phyloP scores from a whole-genome alignment of 2,888 invertebrate genomes.

The Holacanthella duospinosa region DNA sequence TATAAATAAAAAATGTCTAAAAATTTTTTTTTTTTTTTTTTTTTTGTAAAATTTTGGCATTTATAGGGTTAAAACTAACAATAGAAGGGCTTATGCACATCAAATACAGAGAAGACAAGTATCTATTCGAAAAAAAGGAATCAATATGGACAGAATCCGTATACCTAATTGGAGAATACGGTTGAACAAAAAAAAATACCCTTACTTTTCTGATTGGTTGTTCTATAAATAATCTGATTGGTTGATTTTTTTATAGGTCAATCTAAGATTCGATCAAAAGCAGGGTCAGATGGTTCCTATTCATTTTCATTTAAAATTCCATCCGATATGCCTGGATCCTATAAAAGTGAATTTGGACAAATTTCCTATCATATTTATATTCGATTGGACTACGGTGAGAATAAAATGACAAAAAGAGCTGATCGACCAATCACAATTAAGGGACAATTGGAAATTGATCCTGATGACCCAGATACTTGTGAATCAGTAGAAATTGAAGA shows the following conservation, averaged over 20 bases:
- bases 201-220: neutral
- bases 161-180: neutral
- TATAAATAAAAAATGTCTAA: no score
- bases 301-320: constrained; percentile 2
- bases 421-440: constrained; percentile 3
- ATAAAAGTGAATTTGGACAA: neutral
- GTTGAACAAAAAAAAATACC: neutral
- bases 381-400: constrained; percentile 3
- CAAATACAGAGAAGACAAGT: neutral
- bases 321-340: neutral
- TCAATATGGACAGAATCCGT: neutral
- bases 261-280: neutral
- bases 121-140: neutral
- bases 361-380: neutral
- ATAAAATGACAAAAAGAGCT: constrained; percentile 3
- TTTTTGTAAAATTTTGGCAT: neutral
- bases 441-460: constrained; percentile 1
- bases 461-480: neutral
- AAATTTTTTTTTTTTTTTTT: neutral
- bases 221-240: neutral
- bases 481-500: constrained; percentile 3
- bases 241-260: neutral
- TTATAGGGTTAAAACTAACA: neutral
- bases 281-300: neutral
- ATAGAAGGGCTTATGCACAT: neutral